A percentile compares a stretch with the other conserved stretches of the same genome.
phyloP scores from a whole-genome alignment of 2,888 invertebrate genomes.

The Slavum lentiscoides region DNA sequence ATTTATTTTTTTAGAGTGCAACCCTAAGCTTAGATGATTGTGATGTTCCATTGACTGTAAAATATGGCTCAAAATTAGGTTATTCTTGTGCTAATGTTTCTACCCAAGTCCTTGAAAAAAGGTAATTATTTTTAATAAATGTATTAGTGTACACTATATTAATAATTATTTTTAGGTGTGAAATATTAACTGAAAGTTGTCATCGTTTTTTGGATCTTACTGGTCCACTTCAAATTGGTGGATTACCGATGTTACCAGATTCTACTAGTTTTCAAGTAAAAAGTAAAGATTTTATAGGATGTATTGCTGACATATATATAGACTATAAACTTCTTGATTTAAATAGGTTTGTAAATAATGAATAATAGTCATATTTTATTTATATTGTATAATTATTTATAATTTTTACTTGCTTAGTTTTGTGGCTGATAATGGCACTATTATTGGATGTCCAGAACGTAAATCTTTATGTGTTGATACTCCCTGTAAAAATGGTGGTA shows the following conservation, averaged over 20 bases:
- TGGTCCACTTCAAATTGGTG: slow-evolving; percentile 86
- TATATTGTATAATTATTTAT: neutral
- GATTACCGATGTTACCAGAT: slow-evolving; percentile 77
- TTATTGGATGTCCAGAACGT: slow-evolving; percentile 85
- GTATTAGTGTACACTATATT: slow-evolving; percentile 37
- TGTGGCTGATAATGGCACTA: slow-evolving; percentile 87
- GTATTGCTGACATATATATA: slow-evolving; percentile 84
- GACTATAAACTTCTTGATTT: slow-evolving; percentile 86
- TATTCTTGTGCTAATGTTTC: slow-evolving; percentile 79
- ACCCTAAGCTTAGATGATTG: slow-evolving; percentile 84
- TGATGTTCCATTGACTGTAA: slow-evolving; percentile 80
- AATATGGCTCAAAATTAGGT: slow-evolving; percentile 71
- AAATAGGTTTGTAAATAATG: slow-evolving; percentile 65
- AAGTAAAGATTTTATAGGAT: slow-evolving; percentile 82
- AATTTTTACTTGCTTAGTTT: slow-evolving; percentile 62
- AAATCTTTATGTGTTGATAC: slow-evolving; percentile 78
- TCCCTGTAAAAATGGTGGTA: slow-evolving; percentile 87
- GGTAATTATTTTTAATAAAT: slow-evolving; percentile 59
- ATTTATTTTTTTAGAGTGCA: slow-evolving; percentile 66
- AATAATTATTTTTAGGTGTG: slow-evolving; percentile 59
- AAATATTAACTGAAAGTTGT: slow-evolving; percentile 62
- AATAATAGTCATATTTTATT: neutral
- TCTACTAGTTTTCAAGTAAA: slow-evolving; percentile 59
- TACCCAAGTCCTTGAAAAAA: slow-evolving; percentile 72
- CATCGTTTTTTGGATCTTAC: slow-evolving; percentile 86